A percentile compares a stretch with the other conserved stretches of the same genome.
These are phyloP conservation scores for Mesochorus sp. DNA, from an alignment of 2,888 invertebrate genomes.

Conservation along the genomic window DNA sequence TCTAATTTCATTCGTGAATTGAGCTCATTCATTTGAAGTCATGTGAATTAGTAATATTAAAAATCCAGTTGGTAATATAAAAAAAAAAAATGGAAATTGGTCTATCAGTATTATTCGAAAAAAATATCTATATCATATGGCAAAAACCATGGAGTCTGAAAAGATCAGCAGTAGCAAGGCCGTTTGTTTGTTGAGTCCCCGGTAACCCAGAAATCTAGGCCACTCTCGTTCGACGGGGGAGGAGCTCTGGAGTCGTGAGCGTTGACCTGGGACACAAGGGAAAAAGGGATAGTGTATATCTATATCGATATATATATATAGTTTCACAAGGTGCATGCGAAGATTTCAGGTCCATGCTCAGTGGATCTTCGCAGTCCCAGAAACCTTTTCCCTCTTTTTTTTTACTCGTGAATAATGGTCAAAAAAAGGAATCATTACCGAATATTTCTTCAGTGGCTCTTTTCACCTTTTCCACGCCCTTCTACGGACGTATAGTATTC, in stretches of 20 bases:
- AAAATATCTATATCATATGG: constrained; percentile 29
- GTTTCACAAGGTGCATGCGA: constrained; percentile 19
- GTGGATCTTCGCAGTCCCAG: constrained; percentile 8
- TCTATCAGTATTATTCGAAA: neutral
- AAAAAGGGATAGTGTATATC: constrained; percentile 15
- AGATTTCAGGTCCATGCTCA: constrained; percentile 30
- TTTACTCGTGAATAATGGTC: constrained; percentile 51
- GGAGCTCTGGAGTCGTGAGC: constrained; percentile 32
- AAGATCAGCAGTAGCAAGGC: neutral
- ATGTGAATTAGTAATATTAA: no score
- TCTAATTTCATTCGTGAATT: no score
- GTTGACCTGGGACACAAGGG: constrained; percentile 44
- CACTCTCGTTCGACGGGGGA: constrained; percentile 20
- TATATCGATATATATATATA: constrained; percentile 10
- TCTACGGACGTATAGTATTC: constrained; percentile 6
- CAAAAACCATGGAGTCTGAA: neutral
- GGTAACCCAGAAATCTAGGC: constrained; percentile 54
- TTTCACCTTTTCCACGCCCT: constrained; percentile 48
- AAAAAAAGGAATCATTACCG: constrained; percentile 64
- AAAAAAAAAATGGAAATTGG: no score
- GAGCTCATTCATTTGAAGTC: no score
- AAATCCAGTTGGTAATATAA: no score
- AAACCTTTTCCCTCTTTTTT: constrained; percentile 44
- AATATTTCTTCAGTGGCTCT: constrained; percentile 50
- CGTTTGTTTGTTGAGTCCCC: constrained; percentile 24